phyloP scores from a whole-genome alignment of 2,888 invertebrate genomes.

The Agrypnus murinus region DNA sequence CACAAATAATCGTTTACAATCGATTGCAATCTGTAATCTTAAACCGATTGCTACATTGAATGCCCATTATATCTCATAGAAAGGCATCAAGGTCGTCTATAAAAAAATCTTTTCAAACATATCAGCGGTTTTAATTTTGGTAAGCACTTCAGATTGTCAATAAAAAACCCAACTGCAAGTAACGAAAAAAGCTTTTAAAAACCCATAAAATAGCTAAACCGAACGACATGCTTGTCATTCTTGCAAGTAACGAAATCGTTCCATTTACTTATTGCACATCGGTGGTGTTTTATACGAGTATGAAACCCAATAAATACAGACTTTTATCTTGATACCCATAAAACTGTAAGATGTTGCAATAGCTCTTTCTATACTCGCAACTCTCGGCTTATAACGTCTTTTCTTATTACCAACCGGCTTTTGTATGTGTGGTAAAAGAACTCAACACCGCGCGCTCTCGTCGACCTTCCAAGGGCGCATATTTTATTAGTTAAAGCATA shows the following conservation, averaged over 20 bases:
- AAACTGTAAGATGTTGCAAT: slow-evolving; percentile 18
- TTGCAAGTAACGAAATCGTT: slow-evolving; percentile 3
- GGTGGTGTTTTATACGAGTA: background rate
- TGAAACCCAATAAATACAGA: background rate
- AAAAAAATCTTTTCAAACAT: no score
- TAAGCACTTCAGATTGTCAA: no score
- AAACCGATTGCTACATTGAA: no score
- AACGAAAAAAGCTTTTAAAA: no score
- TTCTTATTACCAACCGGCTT: slow-evolving; percentile 19
- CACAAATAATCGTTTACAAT: no score
- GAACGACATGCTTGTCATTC: background rate
- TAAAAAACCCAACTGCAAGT: no score
- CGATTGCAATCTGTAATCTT: no score
- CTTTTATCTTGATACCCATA: slow-evolving; percentile 24
- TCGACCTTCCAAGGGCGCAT: slow-evolving; percentile 37
- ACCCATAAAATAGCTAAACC: no score
- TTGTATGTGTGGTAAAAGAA: background rate
- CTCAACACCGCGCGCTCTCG: background rate
- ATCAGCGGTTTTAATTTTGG: no score
- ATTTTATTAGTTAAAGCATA: slow-evolving; percentile 25
- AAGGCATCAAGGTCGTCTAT: no score
- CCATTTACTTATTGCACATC: slow-evolving; percentile 21
- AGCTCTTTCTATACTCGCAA: slow-evolving; percentile 1
- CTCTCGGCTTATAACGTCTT: background rate
- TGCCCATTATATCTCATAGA: no score